A percentile compares a stretch with the other conserved stretches of the same genome.
These are phyloP conservation scores for Coptodon bakossiorum DNA, from an alignment of 2,113 vertebrate species.

Conservation along the genomic window DNA sequence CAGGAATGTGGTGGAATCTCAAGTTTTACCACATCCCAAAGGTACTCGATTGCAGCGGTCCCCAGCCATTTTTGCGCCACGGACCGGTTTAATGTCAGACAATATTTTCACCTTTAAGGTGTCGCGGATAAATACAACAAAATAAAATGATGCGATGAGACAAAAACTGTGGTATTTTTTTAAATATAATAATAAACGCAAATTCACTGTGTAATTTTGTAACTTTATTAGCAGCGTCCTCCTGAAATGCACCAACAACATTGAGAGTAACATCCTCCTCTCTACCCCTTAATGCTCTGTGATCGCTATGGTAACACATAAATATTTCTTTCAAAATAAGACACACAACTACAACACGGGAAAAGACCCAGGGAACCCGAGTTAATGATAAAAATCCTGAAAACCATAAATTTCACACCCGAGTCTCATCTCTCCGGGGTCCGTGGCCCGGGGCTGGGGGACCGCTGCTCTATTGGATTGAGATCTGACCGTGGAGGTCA, in stretches of 20 bases:
- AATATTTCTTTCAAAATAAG: background rate
- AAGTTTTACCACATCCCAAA: background rate
- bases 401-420: background rate
- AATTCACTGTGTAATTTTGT: background rate
- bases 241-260: rapidly evolving
- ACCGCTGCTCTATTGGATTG: background rate
- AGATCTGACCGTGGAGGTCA: background rate
- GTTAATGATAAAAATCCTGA: rapidly evolving
- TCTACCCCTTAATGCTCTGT: background rate
- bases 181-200: rapidly evolving
- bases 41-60: rapidly evolving
- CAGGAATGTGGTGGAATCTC: background rate
- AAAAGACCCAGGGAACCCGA: rapidly evolving
- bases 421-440: background rate
- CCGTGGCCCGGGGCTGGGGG: background rate
- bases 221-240: background rate
- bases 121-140: background rate
- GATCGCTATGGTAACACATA: rapidly evolving
- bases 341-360: rapidly evolving
- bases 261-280: rapidly evolving
- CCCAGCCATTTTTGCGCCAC: rapidly evolving
- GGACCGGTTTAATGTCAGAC: background rate
- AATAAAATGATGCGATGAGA: background rate
- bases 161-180: background rate
- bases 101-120: background rate